Conservation (phyloP, 1,140 invertebrate genomes). For the Aphis gossypii region DNA sequence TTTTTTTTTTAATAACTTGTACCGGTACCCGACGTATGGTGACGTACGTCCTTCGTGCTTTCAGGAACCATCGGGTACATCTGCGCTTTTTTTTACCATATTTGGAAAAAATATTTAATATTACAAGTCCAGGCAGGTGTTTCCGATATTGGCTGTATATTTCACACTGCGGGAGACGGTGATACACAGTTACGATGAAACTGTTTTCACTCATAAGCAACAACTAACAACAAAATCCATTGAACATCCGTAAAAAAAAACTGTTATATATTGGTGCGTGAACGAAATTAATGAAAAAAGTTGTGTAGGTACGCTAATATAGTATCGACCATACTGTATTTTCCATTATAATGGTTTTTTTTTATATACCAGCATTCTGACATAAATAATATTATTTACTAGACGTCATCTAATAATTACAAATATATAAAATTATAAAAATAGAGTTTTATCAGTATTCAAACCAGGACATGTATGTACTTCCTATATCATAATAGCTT, state of each 20-base stretch:
- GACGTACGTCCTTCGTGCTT: background rate
- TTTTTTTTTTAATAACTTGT: background rate
- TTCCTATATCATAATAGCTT: background rate
- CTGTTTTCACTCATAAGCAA: background rate
- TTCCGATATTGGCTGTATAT: background rate
- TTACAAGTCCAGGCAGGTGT: conserved; percentile 8
- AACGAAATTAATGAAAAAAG: conserved; percentile 8
- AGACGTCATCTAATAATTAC: background rate
- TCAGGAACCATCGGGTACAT: background rate
- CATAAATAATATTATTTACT: background rate
- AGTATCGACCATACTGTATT: conserved; percentile 1
- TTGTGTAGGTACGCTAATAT: background rate
- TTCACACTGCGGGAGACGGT: background rate
- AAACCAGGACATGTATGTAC: background rate
- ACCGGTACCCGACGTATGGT: background rate
- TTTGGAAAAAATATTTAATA: background rate
- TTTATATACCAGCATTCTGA: background rate
- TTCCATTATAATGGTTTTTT: background rate
- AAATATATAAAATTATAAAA: background rate
- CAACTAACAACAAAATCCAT: background rate
- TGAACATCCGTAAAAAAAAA: background rate
- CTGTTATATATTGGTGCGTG: background rate
- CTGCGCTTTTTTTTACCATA: background rate
- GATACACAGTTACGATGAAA: background rate
- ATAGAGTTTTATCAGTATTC: background rate